Percentiles rank a stretch among this genome's conserved stretches.
Evolutionary conservation across 2,113 vertebrate genomes (phyloP).

Genomic region (Phocoena phocoena): DNA sequence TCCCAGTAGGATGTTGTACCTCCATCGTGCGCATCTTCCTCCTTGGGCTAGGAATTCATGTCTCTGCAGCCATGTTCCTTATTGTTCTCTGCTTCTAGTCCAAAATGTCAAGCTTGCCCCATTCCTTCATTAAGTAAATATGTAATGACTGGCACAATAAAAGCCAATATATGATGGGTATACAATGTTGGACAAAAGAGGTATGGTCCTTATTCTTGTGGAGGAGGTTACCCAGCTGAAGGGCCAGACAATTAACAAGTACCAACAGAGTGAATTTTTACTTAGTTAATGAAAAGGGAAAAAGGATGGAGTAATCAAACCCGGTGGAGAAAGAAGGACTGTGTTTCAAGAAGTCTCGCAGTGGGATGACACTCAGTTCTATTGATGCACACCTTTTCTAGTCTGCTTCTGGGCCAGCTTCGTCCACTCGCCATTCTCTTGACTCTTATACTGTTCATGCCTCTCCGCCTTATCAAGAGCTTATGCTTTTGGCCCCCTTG

Average conservation of each 20-base stretch:
- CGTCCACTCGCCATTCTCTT: neutral
- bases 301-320: neutral
- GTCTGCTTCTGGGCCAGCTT: neutral
- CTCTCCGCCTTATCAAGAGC: neutral
- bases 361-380: neutral
- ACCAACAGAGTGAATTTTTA: neutral
- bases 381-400: neutral
- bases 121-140: neutral
- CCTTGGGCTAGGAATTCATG: neutral
- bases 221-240: neutral
- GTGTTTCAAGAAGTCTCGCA: neutral
- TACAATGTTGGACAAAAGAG: neutral
- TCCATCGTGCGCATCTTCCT: neutral
- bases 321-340: no score
- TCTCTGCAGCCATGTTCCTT: neutral
- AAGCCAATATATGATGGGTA: neutral
- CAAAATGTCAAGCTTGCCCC: neutral
- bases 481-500: neutral
- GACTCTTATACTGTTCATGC: neutral
- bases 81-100: neutral
- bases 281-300: neutral
- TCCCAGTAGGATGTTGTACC: neutral
- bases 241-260: neutral
- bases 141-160: neutral
- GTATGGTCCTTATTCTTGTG: neutral